These are phyloP conservation scores for Lordiphosa clarofinis DNA, from an alignment of 1,140 invertebrate genomes.

Conservation along the genomic window DNA sequence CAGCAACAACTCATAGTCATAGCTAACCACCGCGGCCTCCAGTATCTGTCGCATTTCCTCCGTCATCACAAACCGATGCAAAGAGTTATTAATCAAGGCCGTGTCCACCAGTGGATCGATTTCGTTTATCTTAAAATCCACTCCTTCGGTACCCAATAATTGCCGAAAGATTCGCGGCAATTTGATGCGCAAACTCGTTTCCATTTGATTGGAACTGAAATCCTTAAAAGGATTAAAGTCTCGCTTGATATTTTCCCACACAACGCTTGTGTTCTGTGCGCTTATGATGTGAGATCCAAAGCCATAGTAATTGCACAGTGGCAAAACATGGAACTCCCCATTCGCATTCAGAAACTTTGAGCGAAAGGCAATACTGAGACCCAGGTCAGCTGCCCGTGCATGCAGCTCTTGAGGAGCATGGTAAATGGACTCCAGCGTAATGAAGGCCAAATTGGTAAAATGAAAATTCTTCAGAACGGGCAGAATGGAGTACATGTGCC, in stretches of 20 bases:
- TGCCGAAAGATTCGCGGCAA: constrained; percentile 38
- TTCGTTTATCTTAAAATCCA: constrained; percentile 16
- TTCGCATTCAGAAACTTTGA: constrained; percentile 6
- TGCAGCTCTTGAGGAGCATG: constrained; percentile 41
- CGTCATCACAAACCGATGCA: constrained; percentile 61
- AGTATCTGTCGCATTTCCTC: constrained; percentile 40
- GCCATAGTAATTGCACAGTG: constrained; percentile 43
- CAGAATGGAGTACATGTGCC: constrained; percentile 72
- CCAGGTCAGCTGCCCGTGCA: constrained; percentile 17
- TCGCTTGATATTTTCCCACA: constrained; percentile 62
- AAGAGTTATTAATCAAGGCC: constrained; percentile 61
- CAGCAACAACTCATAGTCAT: constrained; percentile 39
- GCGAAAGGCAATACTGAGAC: constrained; percentile 44
- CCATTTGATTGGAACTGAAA: constrained; percentile 40
- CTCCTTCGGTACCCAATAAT: constrained; percentile 34
- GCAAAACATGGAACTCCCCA: constrained; percentile 7
- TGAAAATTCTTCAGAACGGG: constrained; percentile 53
- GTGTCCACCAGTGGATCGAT: constrained; percentile 38
- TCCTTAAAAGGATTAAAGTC: constrained; percentile 16
- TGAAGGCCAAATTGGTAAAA: constrained; percentile 56
- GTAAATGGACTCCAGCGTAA: constrained; percentile 64
- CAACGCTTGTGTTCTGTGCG: constrained; percentile 41
- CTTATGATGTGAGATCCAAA: constrained; percentile 47
- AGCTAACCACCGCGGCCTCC: constrained; percentile 33
- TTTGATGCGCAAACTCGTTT: constrained; percentile 32